Base-by-base conservation (phyloP, 2,113 vertebrate species). In the Archilochus colubris region DNA sequence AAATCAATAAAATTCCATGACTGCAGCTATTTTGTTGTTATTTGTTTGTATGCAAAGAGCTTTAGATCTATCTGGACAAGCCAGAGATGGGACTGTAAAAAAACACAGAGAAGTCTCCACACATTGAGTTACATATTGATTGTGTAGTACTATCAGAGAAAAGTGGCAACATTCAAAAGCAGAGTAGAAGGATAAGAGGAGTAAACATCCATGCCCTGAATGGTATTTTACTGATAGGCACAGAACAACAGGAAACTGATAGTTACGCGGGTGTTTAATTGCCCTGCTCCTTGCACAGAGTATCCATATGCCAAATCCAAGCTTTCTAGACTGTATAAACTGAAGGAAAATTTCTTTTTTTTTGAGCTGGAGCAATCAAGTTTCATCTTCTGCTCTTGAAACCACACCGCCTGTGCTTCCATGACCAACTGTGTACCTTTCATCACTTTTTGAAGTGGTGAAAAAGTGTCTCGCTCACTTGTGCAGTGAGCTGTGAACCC, bases 1-100 rank as follows among this genome's bases (percentile, higher is more conserved):
- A 55, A 91, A 91, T 85, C 61, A 61, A 77, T 70, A 85, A 63
- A 80, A 46, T 69, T 91, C 63, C 78, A n/a, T 87, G 63, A 30
- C 48, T 80, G 70, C 66, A 94, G 67, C 33, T 95, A 91, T 94
- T 93, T 55, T 87, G 75, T 64, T 93, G 53, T 85, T 89, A 36
- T 44, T 89, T 91, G 82, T 93, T 94, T 94, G 51, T 70, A 82
- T 58, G 43, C 23, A 23, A 59, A 76, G 55, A 79, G 85, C 31
- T 94, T 91, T 83, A 85, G 63, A 69, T 89, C 63, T 38, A 89
- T 63, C 82, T 0, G 0, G 75, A 73, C 30, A 74, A 70, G 31
- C 17, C 33, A n/a, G 31, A 18, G 20, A 14, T 69, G 62, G 21
- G 43, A 59, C 70, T 74, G 43, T 28, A 73, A 67, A 74, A 83